phyloP scores from a whole-genome alignment of 1,140 invertebrate genomes.

The Trichonephila clavata region DNA sequence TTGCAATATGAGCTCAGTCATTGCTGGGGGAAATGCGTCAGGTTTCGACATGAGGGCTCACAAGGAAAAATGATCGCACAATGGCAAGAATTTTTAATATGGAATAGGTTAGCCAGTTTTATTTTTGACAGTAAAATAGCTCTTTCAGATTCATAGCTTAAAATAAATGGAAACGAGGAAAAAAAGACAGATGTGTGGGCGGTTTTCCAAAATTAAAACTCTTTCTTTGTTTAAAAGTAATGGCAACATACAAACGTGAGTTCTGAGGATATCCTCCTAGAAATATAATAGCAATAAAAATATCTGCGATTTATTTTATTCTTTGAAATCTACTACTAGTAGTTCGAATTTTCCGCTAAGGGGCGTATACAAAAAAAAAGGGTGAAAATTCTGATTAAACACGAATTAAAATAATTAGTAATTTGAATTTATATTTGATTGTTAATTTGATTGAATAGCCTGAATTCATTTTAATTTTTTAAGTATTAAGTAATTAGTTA shows the following conservation, averaged over 20 bases:
- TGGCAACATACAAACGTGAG: not conserved
- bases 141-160: not conserved
- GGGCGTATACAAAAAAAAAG: no score
- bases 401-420: no score
- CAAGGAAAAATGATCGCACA: not conserved
- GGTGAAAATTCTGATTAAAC: no score
- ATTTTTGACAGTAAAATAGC: not conserved
- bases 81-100: not conserved
- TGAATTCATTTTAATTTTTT: no score
- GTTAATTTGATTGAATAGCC: no score
- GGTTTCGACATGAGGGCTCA: constrained; percentile 15
- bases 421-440: no score
- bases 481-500: no score
- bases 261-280: not conserved
- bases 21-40: not conserved
- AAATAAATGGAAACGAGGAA: not conserved
- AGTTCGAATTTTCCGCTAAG: no score
- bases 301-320: no score
- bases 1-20: not conserved
- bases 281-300: not conserved
- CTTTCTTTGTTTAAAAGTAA: not conserved
- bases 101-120: constrained; percentile 9
- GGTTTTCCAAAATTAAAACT: not conserved
- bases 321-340: no score
- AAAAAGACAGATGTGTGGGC: not conserved